Conservation (phyloP, 2,888 invertebrate species). For the Lobophora halterata region DNA sequence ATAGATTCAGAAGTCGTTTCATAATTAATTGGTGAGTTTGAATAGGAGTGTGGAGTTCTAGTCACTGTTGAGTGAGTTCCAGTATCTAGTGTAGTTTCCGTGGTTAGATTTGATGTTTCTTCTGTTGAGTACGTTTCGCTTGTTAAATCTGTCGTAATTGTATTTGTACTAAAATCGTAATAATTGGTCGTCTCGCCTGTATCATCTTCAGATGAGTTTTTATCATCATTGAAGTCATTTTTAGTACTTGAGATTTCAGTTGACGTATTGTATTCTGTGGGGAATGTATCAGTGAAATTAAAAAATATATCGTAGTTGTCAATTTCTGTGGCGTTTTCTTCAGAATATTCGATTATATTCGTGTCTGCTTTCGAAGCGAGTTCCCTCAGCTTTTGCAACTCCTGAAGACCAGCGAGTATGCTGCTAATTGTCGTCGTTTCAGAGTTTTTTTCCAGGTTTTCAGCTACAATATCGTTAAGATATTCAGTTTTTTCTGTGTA, state of each 20-base stretch:
- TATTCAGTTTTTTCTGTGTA: constrained; percentile 7
- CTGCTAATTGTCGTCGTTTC: constrained; percentile 34
- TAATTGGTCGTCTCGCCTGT: constrained; percentile 7
- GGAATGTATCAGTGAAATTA: too few species aligned
- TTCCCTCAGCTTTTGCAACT: constrained; percentile 16
- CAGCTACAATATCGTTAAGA: constrained; percentile 15
- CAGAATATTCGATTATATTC: too few species aligned
- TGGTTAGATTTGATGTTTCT: not conserved
- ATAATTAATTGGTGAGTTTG: constrained; percentile 4
- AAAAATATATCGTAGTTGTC: too few species aligned
- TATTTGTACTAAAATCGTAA: constrained; percentile 11
- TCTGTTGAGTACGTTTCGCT: not conserved
- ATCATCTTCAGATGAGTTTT: constrained; percentile 10
- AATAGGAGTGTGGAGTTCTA: constrained; percentile 4
- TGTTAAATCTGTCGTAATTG: constrained; percentile 7
- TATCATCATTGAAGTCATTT: constrained; percentile 20
- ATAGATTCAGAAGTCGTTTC: constrained; percentile 15
- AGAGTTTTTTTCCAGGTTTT: constrained; percentile 21
- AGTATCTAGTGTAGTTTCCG: not conserved
- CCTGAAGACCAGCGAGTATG: constrained; percentile 26
- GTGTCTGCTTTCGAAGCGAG: constrained; percentile 1
- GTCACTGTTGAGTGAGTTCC: not conserved
- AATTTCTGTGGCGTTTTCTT: constrained; percentile 9
- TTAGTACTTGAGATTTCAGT: constrained; percentile 9
- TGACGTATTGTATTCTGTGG: too few species aligned